A percentile compares a stretch with the other conserved stretches of the same genome.
Evolutionary conservation across 2,113 vertebrate species (phyloP).

Genomic region (Rhea pennata): DNA sequence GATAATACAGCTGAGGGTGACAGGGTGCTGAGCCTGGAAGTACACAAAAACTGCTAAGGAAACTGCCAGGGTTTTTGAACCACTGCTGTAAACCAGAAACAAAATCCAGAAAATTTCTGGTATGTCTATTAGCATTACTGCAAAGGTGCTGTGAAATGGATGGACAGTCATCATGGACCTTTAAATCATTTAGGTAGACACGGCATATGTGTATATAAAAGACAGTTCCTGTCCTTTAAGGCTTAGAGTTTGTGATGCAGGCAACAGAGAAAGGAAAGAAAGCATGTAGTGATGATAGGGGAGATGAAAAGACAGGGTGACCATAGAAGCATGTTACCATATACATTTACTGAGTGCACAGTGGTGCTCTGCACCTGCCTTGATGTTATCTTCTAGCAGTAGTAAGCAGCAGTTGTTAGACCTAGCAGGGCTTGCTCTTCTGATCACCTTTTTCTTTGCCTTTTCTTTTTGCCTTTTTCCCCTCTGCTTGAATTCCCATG

Average conservation of each 20-base stretch:
- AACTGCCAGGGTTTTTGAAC: neutral
- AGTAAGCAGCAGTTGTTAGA: conserved; percentile 16
- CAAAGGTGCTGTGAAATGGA: neutral
- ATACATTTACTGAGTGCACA: neutral
- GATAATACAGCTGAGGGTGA: neutral
- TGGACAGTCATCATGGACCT: accelerated
- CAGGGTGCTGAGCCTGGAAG: neutral
- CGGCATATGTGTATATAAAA: neutral
- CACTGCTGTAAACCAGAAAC: neutral
- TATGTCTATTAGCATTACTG: neutral
- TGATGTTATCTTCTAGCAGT: neutral
- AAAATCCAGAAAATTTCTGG: neutral
- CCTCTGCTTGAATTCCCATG: conserved; percentile 23
- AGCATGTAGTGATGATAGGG: neutral
- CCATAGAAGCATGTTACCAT: neutral
- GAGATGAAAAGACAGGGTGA: neutral
- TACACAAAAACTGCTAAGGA: neutral
- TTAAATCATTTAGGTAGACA: neutral
- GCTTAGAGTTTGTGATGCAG: neutral
- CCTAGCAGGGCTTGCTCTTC: neutral
- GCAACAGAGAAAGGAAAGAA: neutral
- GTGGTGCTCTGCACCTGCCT: neutral
- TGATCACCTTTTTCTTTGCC: neutral
- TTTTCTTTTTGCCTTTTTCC: neutral
- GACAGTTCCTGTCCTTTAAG: neutral